phyloP scores from a whole-genome alignment of 1,140 invertebrate species.

The Capitella teleta region DNA sequence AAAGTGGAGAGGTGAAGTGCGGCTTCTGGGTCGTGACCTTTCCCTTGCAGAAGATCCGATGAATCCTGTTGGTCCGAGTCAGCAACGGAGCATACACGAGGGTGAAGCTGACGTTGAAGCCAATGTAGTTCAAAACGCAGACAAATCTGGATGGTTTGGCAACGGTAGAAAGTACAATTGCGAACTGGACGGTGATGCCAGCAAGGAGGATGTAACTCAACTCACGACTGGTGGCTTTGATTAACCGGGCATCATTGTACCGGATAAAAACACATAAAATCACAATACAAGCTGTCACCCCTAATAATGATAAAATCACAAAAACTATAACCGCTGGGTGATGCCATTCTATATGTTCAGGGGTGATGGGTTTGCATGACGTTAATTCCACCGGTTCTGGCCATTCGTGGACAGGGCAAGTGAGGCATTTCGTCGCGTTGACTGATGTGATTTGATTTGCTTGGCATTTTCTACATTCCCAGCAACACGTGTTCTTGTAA shows the following conservation, averaged over 20 bases:
- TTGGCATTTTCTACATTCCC: slow-evolving; percentile 8
- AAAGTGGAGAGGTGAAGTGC: slow-evolving; percentile 13
- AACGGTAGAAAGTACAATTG: slow-evolving; percentile 72
- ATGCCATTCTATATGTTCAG: slow-evolving; percentile 4
- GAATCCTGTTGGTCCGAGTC: slow-evolving; percentile 80
- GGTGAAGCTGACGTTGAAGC: slow-evolving; percentile 79
- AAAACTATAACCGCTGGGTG: slow-evolving; percentile 41
- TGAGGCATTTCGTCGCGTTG: slow-evolving; percentile 14
- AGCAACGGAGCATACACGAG: slow-evolving; percentile 81
- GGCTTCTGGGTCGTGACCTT: slow-evolving; percentile 15
- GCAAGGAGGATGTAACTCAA: slow-evolving; percentile 75
- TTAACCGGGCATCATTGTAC: slow-evolving; percentile 74
- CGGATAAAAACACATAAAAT: slow-evolving; percentile 55
- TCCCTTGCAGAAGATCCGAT: slow-evolving; percentile 78
- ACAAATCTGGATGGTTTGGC: slow-evolving; percentile 45
- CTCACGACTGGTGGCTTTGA: slow-evolving; percentile 78
- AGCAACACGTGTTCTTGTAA: slow-evolving; percentile 12
- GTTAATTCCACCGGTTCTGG: slow-evolving; percentile 43
- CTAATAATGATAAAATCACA: slow-evolving; percentile 40
- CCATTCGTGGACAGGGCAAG: slow-evolving; percentile 19
- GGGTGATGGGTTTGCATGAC: slow-evolving; percentile 39
- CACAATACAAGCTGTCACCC: slow-evolving; percentile 31
- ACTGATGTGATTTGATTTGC: slow-evolving; percentile 17
- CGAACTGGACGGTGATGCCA: slow-evolving; percentile 79
- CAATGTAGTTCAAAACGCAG: slow-evolving; percentile 44